phyloP scores from a whole-genome alignment of 2,888 invertebrate genomes.

The Alsophila aescularia region DNA sequence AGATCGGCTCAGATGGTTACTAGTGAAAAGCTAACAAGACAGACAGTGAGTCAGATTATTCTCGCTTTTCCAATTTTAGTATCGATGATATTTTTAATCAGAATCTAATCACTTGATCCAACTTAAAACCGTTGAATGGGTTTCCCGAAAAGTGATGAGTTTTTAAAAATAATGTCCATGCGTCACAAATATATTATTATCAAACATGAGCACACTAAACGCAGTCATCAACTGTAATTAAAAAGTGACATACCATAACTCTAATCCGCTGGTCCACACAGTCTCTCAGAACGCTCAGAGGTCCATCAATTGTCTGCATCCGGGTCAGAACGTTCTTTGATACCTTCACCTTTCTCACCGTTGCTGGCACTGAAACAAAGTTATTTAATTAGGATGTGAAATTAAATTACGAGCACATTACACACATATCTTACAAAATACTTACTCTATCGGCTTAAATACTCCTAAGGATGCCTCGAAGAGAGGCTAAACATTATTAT shows the following conservation, averaged over 20 bases:
- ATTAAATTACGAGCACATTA: too few relatives aligned
- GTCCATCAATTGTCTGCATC: conserved; percentile 84
- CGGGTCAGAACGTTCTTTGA: conserved; percentile 65
- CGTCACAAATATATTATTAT: too few relatives aligned
- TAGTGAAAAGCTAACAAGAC: too few relatives aligned
- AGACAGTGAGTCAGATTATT: too few relatives aligned
- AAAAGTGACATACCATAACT: conserved; percentile 83
- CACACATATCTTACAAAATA: too few relatives aligned
- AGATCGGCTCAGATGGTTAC: too few relatives aligned
- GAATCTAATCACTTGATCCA: not conserved
- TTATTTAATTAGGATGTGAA: too few relatives aligned
- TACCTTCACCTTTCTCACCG: conserved; percentile 40
- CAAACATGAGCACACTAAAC: not conserved
- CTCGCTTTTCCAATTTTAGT: too few relatives aligned
- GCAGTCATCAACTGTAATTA: not conserved
- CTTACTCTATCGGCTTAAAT: too few relatives aligned
- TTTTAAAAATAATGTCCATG: not conserved
- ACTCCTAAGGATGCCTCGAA: too few relatives aligned
- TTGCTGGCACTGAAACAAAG: conserved; percentile 47
- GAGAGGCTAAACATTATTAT: too few relatives aligned
- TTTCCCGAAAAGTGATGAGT: not conserved
- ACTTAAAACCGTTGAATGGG: not conserved
- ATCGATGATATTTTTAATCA: not conserved
- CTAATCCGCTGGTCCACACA: conserved; percentile 85
- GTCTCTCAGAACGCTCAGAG: conserved; percentile 85